A percentile compares a stretch with the other conserved stretches of the same genome.
phyloP scores from a whole-genome alignment of 2,797 vertebrate genomes.

The Pipistrellus pipistrellus region DNA sequence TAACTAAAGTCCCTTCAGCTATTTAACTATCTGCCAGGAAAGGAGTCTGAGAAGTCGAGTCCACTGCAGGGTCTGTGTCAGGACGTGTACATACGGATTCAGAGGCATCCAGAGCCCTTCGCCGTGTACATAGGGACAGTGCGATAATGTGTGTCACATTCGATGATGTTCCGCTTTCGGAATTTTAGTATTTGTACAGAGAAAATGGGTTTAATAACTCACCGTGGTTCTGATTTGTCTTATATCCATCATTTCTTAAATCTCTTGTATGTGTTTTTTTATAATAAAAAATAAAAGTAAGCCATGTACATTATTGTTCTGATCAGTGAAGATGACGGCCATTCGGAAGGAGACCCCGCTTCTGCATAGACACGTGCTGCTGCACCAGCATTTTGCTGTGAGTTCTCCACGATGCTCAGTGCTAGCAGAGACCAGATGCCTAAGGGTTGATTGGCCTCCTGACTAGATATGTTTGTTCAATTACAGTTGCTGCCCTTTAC shows the following conservation, averaged over 20 bases:
- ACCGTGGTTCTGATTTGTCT: constrained; percentile 79
- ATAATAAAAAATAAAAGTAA: constrained; percentile 86
- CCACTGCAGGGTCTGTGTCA: constrained; percentile 46
- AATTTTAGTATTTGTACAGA: constrained; percentile 89
- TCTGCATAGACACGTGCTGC: fast-evolving
- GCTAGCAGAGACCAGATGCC: too few relatives aligned
- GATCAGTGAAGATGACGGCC: background rate
- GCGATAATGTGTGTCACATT: constrained; percentile 88
- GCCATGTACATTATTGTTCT: constrained; percentile 7
- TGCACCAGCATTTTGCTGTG: fast-evolving
- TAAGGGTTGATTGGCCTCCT: fast-evolving
- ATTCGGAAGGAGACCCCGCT: fast-evolving
- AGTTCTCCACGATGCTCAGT: background rate
- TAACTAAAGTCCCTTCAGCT: constrained; percentile 35
- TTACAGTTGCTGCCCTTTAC: background rate
- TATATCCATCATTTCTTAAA: constrained; percentile 85
- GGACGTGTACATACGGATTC: constrained; percentile 51
- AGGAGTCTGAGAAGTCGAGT: background rate
- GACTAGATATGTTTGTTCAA: background rate
- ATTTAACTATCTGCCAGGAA: background rate
- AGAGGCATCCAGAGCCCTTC: constrained; percentile 73
- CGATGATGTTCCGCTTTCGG: constrained; percentile 87
- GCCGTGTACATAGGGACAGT: constrained; percentile 81
- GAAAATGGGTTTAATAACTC: constrained; percentile 80
- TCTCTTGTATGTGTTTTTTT: constrained; percentile 84